Conservation (phyloP, 2,888 invertebrate species). For the Sepioteuthis lessoniana region DNA sequence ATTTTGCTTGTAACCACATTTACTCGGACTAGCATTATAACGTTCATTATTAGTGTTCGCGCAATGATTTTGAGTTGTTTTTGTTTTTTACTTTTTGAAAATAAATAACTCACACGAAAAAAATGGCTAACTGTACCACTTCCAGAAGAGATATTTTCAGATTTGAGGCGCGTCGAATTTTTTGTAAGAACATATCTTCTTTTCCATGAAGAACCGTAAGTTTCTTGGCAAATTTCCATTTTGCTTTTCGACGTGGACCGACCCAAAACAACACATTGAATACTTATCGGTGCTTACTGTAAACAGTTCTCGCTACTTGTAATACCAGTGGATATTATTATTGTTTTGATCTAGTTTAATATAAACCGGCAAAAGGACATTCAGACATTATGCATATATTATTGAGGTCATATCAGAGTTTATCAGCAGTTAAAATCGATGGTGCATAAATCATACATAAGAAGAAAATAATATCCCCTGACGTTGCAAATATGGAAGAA, state of each 20-base stretch:
- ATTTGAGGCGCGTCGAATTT: background rate
- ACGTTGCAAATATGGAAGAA: background rate
- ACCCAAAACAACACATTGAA: too few relatives aligned
- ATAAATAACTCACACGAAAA: background rate
- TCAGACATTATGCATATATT: background rate
- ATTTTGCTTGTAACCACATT: too few relatives aligned
- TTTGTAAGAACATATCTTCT: constrained; percentile 2
- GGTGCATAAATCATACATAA: background rate
- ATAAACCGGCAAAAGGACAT: too few relatives aligned
- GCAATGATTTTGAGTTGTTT: too few relatives aligned
- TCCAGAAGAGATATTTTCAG: background rate
- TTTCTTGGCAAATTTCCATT: background rate
- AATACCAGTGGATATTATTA: too few relatives aligned
- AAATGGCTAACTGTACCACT: background rate
- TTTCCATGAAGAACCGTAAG: background rate
- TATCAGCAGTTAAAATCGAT: background rate
- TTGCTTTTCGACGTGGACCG: too few relatives aligned
- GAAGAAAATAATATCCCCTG: too few relatives aligned
- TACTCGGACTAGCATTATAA: too few relatives aligned
- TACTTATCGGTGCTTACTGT: too few relatives aligned
- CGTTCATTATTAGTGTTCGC: too few relatives aligned
- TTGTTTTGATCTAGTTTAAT: too few relatives aligned
- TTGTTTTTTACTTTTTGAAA: background rate
- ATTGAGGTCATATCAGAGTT: background rate
- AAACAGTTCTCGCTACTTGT: too few relatives aligned